Evolutionary conservation across 2,888 invertebrate genomes (phyloP), one percentile per base, ranked within the genome.

Genomic region (Pelosia muscerda): DNA sequence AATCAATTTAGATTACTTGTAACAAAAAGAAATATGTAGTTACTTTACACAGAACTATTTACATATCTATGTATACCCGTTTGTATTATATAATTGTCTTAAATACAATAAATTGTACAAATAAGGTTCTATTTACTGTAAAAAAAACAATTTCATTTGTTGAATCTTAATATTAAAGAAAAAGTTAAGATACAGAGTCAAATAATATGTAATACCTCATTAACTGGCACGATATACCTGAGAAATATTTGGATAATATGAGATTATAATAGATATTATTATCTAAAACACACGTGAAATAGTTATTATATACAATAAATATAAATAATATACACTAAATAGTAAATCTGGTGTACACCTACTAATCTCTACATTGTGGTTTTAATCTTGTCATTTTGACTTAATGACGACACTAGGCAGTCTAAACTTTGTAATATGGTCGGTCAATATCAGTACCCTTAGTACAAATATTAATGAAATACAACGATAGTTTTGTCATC

Each of bases 61-160:
- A 79, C 79, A 81, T 81, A 81, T 79, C 81, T 73, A 68, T 73
- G 62, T 80, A 72, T 81, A 74, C 63, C 66, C 71, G 69, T 72
- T 54, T 63, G n/a, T 63, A 26, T 66, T 59, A 55, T 65, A 69
- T 63, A 22, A 49, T 9, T 75, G 55, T 73, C 67, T 75, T 38
- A 55, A 69, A 28, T 53, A 15, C 19, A 75, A 58, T 11, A 61
- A 63, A 72, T 49, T 60, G 56, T 68, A 31, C 23, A 23, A 54
- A 59, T 10, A 53, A 68, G 59, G 54, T 55, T 63, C 25, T 62
- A 38, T 65, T 66, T 61, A 55, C 22, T 62, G 53, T 61, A 58
- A 56, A 31, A n/a, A 65, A 42, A 38, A 64, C 55, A 60, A 28
- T 34, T 60, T 63, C 28, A 64, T 70, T 64, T 61, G 34, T 57